These are phyloP conservation scores for Sclerurus mexicanus DNA, from an alignment of 2,113 vertebrate species.

Conservation along the genomic window DNA sequence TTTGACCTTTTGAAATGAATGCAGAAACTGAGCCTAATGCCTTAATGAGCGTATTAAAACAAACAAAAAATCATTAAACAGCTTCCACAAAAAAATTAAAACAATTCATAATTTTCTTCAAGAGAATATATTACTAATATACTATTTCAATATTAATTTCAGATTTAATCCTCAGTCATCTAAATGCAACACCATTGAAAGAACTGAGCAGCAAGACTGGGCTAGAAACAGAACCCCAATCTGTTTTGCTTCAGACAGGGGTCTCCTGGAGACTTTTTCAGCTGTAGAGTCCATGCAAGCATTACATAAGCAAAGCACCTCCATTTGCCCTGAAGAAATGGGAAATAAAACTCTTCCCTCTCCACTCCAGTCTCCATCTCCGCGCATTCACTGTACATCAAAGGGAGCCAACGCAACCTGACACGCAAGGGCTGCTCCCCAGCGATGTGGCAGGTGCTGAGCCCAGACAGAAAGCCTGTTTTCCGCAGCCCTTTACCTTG, in stretches of 20 bases:
- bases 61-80: background rate
- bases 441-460: conserved; percentile 78
- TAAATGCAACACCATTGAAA: background rate
- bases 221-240: background rate
- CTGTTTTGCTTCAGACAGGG: background rate
- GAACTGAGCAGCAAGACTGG: background rate
- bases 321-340: conserved; percentile 52
- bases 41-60: background rate
- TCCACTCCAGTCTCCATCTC: conserved; percentile 62
- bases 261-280: background rate
- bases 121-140: background rate
- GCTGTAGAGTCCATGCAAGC: background rate
- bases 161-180: background rate
- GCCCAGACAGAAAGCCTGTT: conserved; percentile 81
- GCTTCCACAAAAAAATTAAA: background rate
- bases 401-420: conserved; percentile 77
- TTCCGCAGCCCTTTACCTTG: conserved; percentile 76
- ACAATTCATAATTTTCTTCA: background rate
- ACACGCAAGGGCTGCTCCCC: conserved; percentile 72
- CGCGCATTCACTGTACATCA: conserved; percentile 74
- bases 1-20: background rate
- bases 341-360: conserved; percentile 68
- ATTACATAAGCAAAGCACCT: conserved; percentile 31
- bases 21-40: background rate
- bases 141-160: background rate